Evolutionary conservation across 2,888 invertebrate genomes (phyloP).

Genomic region (Drosophila limbata): DNA sequence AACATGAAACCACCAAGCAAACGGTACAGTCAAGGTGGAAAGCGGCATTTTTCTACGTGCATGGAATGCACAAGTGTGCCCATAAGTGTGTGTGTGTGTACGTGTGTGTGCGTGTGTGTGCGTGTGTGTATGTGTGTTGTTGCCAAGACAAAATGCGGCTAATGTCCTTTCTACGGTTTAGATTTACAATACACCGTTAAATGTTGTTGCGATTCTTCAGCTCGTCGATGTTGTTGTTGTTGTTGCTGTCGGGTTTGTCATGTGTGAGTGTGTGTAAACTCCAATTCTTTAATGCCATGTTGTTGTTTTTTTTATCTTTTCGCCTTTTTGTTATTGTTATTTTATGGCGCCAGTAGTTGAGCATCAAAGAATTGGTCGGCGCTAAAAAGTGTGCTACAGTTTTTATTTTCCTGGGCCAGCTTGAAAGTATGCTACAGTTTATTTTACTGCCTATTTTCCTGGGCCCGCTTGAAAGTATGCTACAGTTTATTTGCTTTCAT

Average conservation of each 20-base stretch:
- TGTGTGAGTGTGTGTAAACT: slow-evolving; percentile 6
- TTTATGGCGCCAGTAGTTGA: slow-evolving; percentile 45
- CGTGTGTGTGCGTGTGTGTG: slow-evolving; percentile 17
- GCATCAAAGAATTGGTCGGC: slow-evolving; percentile 31
- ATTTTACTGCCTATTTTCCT: not conserved
- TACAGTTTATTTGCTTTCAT: too few relatives aligned
- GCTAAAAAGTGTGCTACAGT: slow-evolving; percentile 59
- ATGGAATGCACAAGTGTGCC: slow-evolving; percentile 64
- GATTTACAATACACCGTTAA: slow-evolving; percentile 73
- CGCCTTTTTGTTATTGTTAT: slow-evolving; percentile 10
- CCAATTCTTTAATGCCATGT: slow-evolving; percentile 27
- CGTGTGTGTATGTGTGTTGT: slow-evolving; percentile 42
- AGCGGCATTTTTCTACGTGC: slow-evolving; percentile 63
- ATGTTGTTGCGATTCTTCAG: slow-evolving; percentile 49
- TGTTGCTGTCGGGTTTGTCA: slow-evolving; percentile 11
- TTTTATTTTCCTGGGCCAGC: slow-evolving; percentile 18
- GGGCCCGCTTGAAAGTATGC: too few relatives aligned
- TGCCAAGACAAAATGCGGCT: slow-evolving; percentile 79
- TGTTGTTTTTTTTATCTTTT: not conserved
- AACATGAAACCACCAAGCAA: slow-evolving; percentile 13
- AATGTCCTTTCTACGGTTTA: slow-evolving; percentile 71
- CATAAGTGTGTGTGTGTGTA: slow-evolving; percentile 26
- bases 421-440: slow-evolving; percentile 25
- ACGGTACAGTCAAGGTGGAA: slow-evolving; percentile 55
- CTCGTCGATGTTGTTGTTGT: slow-evolving; percentile 30